Conservation (phyloP, 2,888 invertebrate species). For the Drosophila quasianomalipes region DNA sequence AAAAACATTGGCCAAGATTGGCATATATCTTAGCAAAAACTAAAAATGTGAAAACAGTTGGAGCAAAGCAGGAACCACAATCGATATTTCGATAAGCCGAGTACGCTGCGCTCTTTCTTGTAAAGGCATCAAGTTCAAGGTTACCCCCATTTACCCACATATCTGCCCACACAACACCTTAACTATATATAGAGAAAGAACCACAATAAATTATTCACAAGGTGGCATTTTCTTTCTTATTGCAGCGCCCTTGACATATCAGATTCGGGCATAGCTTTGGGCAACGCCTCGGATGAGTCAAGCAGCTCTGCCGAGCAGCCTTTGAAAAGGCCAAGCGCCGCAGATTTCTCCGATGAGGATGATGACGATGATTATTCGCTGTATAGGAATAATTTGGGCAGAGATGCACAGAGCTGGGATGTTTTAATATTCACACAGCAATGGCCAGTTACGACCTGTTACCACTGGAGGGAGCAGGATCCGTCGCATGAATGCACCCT, state of each 20-base stretch:
- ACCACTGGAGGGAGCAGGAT: conserved; percentile 89
- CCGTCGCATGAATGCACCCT: conserved; percentile 88
- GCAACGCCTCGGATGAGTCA: conserved; percentile 56
- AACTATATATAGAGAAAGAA: background rate
- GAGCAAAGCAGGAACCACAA: conserved; percentile 15
- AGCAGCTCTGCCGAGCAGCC: conserved; percentile 63
- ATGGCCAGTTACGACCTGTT: conserved; percentile 92
- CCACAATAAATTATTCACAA: conserved; percentile 32
- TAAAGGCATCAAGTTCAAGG: conserved; percentile 68
- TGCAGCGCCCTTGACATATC: conserved; percentile 39
- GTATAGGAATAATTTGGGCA: conserved; percentile 20
- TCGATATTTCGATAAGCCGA: conserved; percentile 44
- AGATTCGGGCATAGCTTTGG: conserved; percentile 44
- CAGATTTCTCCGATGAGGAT: conserved; percentile 53
- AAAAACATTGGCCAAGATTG: conserved; percentile 2
- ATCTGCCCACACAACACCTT: background rate
- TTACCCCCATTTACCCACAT: conserved; percentile 36
- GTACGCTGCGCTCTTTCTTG: conserved; percentile 23
- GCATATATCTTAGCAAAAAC: conserved; percentile 7
- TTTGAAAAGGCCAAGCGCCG: conserved; percentile 40
- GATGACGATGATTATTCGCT: conserved; percentile 56
- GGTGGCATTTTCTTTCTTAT: conserved; percentile 12
- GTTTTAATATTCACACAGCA: conserved; percentile 92
- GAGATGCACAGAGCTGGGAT: conserved; percentile 88
- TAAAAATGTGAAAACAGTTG: background rate